Base-by-base conservation (phyloP, 2,888 invertebrate species). In the Liposcelis brunnea region DNA sequence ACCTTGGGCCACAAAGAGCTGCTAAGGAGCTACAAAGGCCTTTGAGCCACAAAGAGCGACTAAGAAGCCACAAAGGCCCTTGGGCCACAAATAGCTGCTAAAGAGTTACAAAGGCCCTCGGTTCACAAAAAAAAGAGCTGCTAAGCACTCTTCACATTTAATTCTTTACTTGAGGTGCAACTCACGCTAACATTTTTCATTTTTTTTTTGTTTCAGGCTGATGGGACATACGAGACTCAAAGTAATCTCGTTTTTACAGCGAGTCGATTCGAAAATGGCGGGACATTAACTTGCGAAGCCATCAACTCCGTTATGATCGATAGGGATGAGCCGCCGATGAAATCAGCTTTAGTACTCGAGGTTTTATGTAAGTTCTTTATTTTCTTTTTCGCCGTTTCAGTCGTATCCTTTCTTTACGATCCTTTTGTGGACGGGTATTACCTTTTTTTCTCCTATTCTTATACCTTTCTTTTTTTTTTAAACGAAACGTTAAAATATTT, bases 241-340 rank as follows among this genome's bases (percentile, higher is more conserved):
- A 86, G 86, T 43, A 75, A 77, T 55, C 65, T 89, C 50, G 73
- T 75, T 18, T 87, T 90, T 64, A 75, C 75, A 50, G 87, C 85
- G 21, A 77, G 79, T 3, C 74, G 85, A 38, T 82, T 73, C 61
- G 87, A 89, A 59, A 85, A 89, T 59, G 80, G 78, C 15, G 72
- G 71, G 51, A 75, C 75, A 54, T 79, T 89, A 59, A 75, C 77
- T 53, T 90, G 90, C 58, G 77, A 79, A 56, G 84, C 85, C 1
- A 75, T 78, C 53, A 91, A 91, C 63, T 71, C 80, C 50, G 87
- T 90, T 43, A 79, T 80, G 59, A 63, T 70, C 51, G 70, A 75
- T 47, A 75, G 79, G 50, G 72, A 75, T 35, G 80, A 84, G 55
- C 77, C 79, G 47, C 82, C 86, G 2, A 71, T 87, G 60, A 37